Percentiles rank a stretch among this genome's conserved stretches.
Conservation (phyloP, 2,888 invertebrate genomes). For the Eudasyphora cyanicolor region DNA sequence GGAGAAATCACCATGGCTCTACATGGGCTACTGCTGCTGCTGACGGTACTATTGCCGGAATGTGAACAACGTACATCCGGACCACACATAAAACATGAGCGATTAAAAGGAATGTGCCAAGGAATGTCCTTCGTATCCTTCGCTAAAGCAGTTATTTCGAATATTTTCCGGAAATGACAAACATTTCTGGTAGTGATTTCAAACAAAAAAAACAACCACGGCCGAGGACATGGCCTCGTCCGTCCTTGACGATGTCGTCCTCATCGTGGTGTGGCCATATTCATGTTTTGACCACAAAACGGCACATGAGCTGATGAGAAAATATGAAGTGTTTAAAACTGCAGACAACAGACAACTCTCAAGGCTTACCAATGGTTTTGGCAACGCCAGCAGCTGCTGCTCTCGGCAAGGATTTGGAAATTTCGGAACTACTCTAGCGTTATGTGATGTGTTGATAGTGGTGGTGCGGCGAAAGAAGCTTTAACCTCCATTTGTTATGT, state of each 20-base stretch:
- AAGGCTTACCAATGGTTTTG: neutral
- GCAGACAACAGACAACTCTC: neutral
- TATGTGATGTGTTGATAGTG: neutral
- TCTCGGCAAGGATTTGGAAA: neutral
- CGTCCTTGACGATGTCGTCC: neutral
- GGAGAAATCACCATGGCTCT: too few relatives aligned
- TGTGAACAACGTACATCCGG: slow-evolving; percentile 9
- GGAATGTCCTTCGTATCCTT: slow-evolving; percentile 8
- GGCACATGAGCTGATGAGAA: slow-evolving; percentile 53
- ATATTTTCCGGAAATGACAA: slow-evolving; percentile 48
- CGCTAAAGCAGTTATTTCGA: slow-evolving; percentile 46
- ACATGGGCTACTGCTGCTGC: too few relatives aligned
- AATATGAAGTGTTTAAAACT: slow-evolving; percentile 57
- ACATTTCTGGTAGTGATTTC: slow-evolving; percentile 31
- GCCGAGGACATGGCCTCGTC: too few relatives aligned
- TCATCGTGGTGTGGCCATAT: slow-evolving; percentile 26
- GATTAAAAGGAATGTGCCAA: slow-evolving; percentile 44
- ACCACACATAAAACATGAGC: slow-evolving; percentile 19
- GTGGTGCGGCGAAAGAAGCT: neutral
- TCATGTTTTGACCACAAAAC: slow-evolving; percentile 58
- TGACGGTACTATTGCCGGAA: neutral
- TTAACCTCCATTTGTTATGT: neutral
- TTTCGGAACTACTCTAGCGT: neutral
- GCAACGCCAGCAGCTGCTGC: neutral
- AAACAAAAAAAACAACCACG: too few relatives aligned